Conservation (phyloP, 2,888 invertebrate genomes). For the Synergus laeviventris region DNA sequence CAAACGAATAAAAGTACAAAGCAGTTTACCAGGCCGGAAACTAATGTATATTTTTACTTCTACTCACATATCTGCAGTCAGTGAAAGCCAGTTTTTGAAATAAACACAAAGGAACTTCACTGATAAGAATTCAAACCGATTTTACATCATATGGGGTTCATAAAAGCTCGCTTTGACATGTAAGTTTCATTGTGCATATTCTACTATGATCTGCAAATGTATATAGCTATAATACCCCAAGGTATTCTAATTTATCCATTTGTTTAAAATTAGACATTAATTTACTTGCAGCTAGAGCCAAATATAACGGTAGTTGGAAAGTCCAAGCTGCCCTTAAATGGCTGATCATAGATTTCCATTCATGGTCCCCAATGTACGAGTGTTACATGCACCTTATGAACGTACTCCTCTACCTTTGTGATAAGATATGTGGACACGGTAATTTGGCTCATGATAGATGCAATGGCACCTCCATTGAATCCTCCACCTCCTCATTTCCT, state of each 20-base stretch:
- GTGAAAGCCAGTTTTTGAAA: neutral
- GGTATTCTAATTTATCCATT: neutral
- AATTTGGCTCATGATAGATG: constrained; percentile 24
- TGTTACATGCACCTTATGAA: constrained; percentile 24
- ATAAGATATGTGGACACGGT: constrained; percentile 16
- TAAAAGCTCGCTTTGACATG: too few species aligned
- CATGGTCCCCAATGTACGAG: constrained; percentile 21
- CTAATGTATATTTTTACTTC: neutral
- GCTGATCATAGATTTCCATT: constrained; percentile 9
- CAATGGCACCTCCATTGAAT: constrained; percentile 9
- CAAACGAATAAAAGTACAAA: neutral
- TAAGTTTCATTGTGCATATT: too few species aligned
- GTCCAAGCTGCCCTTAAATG: constrained; percentile 5
- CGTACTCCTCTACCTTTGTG: neutral
- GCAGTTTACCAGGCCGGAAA: neutral
- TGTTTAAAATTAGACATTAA: neutral
- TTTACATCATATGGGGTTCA: neutral
- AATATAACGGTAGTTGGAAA: neutral
- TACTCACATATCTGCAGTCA: neutral
- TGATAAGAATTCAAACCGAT: neutral
- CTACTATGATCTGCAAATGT: too few species aligned
- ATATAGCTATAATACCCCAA: too few species aligned
- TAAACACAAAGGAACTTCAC: neutral
- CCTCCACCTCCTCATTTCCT: constrained; percentile 19
- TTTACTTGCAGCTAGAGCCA: neutral